A percentile compares a stretch with the other conserved stretches of the same genome.
Conservation (phyloP, 1,140 invertebrate genomes). For the Sipha flava region DNA sequence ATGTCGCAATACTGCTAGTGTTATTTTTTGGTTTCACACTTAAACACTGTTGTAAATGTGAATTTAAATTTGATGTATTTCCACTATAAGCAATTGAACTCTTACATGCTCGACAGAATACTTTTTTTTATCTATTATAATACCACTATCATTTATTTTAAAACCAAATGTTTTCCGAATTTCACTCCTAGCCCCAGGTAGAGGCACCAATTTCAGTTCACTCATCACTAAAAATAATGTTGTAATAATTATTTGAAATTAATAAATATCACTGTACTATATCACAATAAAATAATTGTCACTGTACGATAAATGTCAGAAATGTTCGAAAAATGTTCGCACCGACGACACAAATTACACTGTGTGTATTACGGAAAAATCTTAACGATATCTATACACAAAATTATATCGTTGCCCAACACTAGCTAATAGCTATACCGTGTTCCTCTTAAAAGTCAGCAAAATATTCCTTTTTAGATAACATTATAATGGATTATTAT, state of each 20-base stretch:
- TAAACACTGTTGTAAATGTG: constrained; percentile 3
- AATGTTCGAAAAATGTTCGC: neutral
- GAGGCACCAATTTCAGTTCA: neutral
- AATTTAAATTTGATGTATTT: constrained; percentile 10
- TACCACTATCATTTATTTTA: neutral
- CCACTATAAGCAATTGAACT: neutral
- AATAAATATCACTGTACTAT: neutral
- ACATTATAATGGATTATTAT: neutral
- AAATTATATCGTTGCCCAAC: too few species aligned
- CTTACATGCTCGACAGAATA: neutral
- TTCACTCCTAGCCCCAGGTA: neutral
- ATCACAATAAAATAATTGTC: neutral
- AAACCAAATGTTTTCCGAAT: neutral
- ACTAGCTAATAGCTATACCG: neutral
- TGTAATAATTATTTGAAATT: constrained; percentile 1
- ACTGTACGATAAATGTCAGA: neutral
- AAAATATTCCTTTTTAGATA: neutral
- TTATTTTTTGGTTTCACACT: neutral
- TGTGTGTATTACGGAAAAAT: neutral
- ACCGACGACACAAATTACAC: neutral
- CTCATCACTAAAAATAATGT: constrained; percentile 2
- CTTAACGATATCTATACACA: neutral
- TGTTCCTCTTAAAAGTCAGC: neutral
- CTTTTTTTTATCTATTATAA: constrained; percentile 9
- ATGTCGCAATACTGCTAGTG: neutral